Conservation (phyloP, 2,113 vertebrate genomes). For the Heptranchias perlo region DNA sequence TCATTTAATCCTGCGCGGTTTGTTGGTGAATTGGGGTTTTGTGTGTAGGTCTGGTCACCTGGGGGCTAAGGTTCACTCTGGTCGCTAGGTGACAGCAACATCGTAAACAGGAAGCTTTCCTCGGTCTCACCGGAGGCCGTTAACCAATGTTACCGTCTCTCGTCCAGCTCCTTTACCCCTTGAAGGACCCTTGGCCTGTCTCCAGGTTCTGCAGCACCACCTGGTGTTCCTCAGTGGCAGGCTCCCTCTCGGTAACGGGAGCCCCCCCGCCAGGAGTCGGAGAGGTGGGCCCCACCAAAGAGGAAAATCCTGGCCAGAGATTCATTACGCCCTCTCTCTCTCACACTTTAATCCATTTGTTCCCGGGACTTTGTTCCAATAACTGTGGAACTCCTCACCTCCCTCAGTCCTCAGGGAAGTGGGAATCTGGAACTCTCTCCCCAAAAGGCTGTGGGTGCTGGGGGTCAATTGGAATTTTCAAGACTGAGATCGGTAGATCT, state of each 20-base stretch:
- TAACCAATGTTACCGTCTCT: neutral
- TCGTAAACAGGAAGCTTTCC: neutral
- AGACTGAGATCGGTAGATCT: neutral
- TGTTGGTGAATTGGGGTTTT: neutral
- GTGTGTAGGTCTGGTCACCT: slow-evolving; percentile 9
- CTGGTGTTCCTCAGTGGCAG: neutral
- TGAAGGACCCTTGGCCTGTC: neutral
- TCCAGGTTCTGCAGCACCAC: neutral
- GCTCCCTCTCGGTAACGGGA: neutral
- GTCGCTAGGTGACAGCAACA: neutral
- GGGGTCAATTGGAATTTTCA: neutral
- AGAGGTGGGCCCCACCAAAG: neutral
- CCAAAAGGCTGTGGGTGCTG: neutral
- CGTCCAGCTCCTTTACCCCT: neutral
- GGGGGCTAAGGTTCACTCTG: neutral
- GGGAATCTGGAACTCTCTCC: neutral
- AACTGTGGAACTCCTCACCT: neutral
- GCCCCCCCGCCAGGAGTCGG: neutral
- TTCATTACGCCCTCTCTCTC: neutral
- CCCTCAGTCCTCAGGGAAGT: neutral
- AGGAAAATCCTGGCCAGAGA: neutral
- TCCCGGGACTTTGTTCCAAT: neutral
- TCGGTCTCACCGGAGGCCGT: neutral
- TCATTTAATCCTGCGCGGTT: slow-evolving; percentile 1
- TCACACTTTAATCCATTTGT: neutral